Percentiles rank a stretch among this genome's conserved stretches.
phyloP scores from a whole-genome alignment of 2,888 invertebrate genomes.

The Sarcophaga rosellei region DNA sequence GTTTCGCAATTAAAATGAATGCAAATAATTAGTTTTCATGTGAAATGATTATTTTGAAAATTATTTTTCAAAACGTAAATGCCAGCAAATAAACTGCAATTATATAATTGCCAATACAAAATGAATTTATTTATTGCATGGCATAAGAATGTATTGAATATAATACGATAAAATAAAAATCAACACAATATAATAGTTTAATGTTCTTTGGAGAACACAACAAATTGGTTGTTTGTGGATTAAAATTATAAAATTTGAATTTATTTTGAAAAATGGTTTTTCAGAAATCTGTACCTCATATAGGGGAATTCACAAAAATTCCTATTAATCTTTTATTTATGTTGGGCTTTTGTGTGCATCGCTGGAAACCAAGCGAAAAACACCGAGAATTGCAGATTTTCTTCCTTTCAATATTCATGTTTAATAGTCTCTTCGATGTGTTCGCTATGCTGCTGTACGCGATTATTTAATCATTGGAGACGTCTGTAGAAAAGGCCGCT shows the following conservation, averaged over 20 bases:
- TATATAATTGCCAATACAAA: background rate
- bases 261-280: background rate
- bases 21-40: background rate
- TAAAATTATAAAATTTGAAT: background rate
- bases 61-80: slow-evolving; percentile 30
- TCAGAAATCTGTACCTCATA: slow-evolving; percentile 20
- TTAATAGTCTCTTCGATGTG: background rate
- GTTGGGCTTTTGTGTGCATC: slow-evolving; percentile 17
- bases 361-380: slow-evolving; percentile 33
- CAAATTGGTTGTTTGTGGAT: background rate
- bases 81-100: slow-evolving; percentile 11
- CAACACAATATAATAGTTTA: background rate
- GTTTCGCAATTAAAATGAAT: background rate
- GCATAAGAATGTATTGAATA: background rate
- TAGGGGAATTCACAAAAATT: slow-evolving; percentile 38
- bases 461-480: background rate
- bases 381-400: background rate
- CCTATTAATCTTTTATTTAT: slow-evolving; percentile 35
- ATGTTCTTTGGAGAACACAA: background rate
- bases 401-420: background rate
- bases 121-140: no score
- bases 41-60: background rate
- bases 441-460: background rate
- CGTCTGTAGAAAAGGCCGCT: slow-evolving; percentile 24
- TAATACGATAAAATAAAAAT: background rate